These are phyloP conservation scores for Heliconius hermathena DNA, from an alignment of 1,140 invertebrate species.

Conservation along the genomic window DNA sequence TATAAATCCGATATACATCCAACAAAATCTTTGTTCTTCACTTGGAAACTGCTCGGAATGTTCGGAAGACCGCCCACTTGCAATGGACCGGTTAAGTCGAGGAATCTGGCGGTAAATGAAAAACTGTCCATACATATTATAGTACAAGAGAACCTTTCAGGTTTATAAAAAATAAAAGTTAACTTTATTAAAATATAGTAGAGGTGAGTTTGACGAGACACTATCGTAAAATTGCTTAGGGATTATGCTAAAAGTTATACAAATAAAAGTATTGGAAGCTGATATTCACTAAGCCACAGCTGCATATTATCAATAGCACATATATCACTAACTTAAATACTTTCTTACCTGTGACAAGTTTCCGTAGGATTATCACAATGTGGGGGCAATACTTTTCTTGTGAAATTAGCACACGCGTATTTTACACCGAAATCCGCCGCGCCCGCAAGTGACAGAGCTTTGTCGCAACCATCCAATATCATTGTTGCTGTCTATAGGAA, in stretches of 20 bases:
- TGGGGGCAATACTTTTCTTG: slow-evolving; percentile 87
- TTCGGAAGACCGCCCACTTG: slow-evolving; percentile 96
- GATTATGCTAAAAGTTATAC: too few species aligned
- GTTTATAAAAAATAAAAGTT: background rate
- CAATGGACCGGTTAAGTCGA: slow-evolving; percentile 97
- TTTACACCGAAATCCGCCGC: slow-evolving; percentile 88
- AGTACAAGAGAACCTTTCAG: background rate
- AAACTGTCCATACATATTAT: slow-evolving; percentile 26
- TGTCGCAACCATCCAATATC: slow-evolving; percentile 95
- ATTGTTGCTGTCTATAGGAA: slow-evolving; percentile 89
- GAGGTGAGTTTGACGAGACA: too few species aligned
- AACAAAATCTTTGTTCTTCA: slow-evolving; percentile 91
- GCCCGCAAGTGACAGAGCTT: slow-evolving; percentile 89
- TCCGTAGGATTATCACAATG: slow-evolving; percentile 93
- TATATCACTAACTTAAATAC: background rate
- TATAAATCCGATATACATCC: slow-evolving; percentile 96
- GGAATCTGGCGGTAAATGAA: slow-evolving; percentile 83
- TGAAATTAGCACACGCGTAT: slow-evolving; percentile 92
- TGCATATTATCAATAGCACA: too few species aligned
- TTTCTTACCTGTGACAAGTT: slow-evolving; percentile 89
- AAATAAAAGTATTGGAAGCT: too few species aligned
- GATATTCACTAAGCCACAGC: too few species aligned
- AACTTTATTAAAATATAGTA: background rate
- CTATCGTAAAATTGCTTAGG: too few species aligned
- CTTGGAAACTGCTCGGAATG: slow-evolving; percentile 90